A percentile compares a stretch with the other conserved stretches of the same genome.
Conservation (phyloP, 1,140 invertebrate genomes). For the Drosophila arawakana region DNA sequence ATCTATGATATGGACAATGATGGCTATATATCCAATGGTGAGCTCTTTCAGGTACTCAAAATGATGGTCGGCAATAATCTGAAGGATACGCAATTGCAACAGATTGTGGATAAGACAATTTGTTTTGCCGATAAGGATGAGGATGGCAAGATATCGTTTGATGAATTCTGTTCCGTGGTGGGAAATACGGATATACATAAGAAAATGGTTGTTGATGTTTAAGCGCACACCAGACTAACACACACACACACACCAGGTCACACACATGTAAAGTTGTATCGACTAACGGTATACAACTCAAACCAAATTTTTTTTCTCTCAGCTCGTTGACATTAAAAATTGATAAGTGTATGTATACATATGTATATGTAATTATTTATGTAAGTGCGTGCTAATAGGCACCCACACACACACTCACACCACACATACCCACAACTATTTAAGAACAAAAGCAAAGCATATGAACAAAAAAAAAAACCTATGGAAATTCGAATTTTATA, state of each 20-base stretch:
- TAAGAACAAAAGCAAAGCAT: conserved; percentile 12
- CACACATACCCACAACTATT: conserved; percentile 30
- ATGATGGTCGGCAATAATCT: conserved; percentile 99
- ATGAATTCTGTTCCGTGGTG: conserved; percentile 97
- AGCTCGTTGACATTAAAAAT: conserved; percentile 32
- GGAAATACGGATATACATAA: conserved; percentile 99
- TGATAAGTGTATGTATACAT: conserved; percentile 23
- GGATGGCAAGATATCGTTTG: conserved; percentile 98
- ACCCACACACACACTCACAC: conserved; percentile 6
- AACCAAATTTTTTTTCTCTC: conserved; percentile 8
- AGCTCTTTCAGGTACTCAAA: conserved; percentile 98
- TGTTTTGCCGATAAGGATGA: conserved; percentile 98
- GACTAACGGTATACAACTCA: conserved; percentile 23
- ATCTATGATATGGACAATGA: conserved; percentile 99
- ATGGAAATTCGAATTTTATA: conserved; percentile 44
- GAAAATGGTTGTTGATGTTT: conserved; percentile 99
- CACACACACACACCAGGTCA: conserved; percentile 13
- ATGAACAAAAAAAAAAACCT: conserved; percentile 14
- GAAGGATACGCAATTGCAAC: conserved; percentile 97
- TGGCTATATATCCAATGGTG: conserved; percentile 99
- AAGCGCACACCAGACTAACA: conserved; percentile 79
- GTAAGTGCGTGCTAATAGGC: conserved; percentile 39
- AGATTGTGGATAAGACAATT: conserved; percentile 98
- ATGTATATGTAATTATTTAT: conserved; percentile 33
- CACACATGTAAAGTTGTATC: conserved; percentile 2